These are phyloP conservation scores for Nasonia oneida DNA, from an alignment of 2,888 invertebrate genomes.

Conservation along the genomic window DNA sequence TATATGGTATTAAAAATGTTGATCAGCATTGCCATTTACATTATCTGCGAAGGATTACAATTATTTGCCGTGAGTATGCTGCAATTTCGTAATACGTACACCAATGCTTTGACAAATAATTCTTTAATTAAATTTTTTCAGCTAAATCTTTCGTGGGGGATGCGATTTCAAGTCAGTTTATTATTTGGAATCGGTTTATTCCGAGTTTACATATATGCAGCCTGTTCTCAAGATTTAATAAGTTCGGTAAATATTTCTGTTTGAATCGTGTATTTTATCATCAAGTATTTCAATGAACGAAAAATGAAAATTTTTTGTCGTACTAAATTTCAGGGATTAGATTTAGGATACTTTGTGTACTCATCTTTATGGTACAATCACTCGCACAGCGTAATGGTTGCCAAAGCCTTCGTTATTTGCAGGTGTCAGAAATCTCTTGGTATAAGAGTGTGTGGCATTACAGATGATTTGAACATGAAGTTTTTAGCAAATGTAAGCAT, in stretches of 20 bases:
- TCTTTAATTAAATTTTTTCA: background rate
- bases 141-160: background rate
- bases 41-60: background rate
- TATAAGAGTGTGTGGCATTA: constrained; percentile 26
- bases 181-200: background rate
- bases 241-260: background rate
- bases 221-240: background rate
- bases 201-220: constrained; percentile 5
- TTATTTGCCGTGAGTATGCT: background rate
- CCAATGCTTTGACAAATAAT: background rate
- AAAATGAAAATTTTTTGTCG: background rate
- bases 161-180: background rate
- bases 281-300: background rate
- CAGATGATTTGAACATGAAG: constrained; percentile 1
- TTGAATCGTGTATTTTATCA: background rate
- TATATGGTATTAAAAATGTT: constrained; percentile 16
- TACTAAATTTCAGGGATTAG: background rate
- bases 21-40: background rate
- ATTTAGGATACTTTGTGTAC: constrained; percentile 21
- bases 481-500: constrained; percentile 27
- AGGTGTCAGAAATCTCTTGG: constrained; percentile 28
- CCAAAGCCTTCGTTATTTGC: constrained; percentile 9
- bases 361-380: constrained; percentile 23
- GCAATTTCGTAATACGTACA: background rate
- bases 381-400: background rate